Base-by-base conservation (phyloP, 1,140 invertebrate species). In the Bombus sylvicola region DNA sequence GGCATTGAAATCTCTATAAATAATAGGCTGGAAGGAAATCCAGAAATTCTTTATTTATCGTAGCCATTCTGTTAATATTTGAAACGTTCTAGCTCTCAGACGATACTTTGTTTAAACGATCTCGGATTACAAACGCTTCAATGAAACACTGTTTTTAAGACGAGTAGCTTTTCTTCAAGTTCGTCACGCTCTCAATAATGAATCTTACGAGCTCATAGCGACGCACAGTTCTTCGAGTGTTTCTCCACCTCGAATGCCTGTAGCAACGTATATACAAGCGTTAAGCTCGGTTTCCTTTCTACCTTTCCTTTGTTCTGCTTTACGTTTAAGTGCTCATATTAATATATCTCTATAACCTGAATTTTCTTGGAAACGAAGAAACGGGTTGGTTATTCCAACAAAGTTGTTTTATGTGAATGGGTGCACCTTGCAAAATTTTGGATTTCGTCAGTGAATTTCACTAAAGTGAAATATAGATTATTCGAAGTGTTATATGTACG, bases 231-330 rank as follows among this genome's bases (percentile, higher is more conserved):
- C 5, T 22, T 53, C 41, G 47, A 73, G 53, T 4, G n/a, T 41
- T 64, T 22, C 80, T 87, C 68, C 31, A 75, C 37, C 43, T 13
- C 34, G 53, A 83, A 83, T 68, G 37, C 34, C 57, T 47, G 13
- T 18, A 41, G 31, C 62, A 15, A 37, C n/a, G 9, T 3, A 62
- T 22, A 59, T 43, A 53, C 47, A 34, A 41, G n/a, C 59, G 37
- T 47, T n/a, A 28, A 79, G 22, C 68, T 12, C 28, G 12, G 43
- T 9, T 34, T 22, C 18, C 37, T 37, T 31, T 4, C 25, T 15
- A 18, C 6, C 25, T 41, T 41, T 66, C 68, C 25, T 47, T 18
- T 15, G 39, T 22, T n/a, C n/a, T 18, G 25, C 25, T 66, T 31
- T 12, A 37, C 18, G 15, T 62, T 72, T 75, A 3, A 53, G 57